Percentiles rank a stretch among this genome's conserved stretches.
Conservation (phyloP, 1,140 invertebrate genomes). For the Penaeus japonicus region DNA sequence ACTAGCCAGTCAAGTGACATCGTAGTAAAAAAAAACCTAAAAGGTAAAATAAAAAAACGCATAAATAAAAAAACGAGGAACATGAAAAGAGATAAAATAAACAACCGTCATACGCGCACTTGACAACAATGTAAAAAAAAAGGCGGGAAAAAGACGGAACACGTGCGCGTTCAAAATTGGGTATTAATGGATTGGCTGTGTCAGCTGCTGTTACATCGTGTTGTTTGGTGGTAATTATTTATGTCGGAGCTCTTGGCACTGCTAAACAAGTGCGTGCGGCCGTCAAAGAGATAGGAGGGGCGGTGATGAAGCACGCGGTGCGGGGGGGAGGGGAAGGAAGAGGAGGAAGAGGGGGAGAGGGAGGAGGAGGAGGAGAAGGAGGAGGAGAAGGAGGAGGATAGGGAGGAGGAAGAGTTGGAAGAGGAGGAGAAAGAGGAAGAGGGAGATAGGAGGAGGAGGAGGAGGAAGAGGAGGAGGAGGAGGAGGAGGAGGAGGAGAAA, state of each 20-base stretch:
- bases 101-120: neutral
- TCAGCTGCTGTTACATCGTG: neutral
- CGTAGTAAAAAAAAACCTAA: neutral
- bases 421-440: neutral
- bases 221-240: neutral
- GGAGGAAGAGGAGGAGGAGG: neutral
- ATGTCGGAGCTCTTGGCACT: too few relatives aligned
- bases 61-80: neutral
- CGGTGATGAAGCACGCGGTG: neutral
- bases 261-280: too few relatives aligned
- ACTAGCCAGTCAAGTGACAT: neutral
- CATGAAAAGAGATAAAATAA: neutral
- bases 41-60: too few relatives aligned
- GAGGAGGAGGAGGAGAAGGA: neutral
- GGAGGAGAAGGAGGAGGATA: neutral
- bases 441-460: neutral
- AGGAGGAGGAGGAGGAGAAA: neutral
- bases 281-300: neutral
- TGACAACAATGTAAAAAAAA: neutral
- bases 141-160: neutral
- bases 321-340: neutral
- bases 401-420: neutral
- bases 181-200: slow-evolving; percentile 42
- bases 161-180: slow-evolving; percentile 47
- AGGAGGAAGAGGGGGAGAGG: neutral